A percentile compares a stretch with the other conserved stretches of the same genome.
Conservation (phyloP, 2,797 vertebrate species). For the Anabas testudineus region DNA sequence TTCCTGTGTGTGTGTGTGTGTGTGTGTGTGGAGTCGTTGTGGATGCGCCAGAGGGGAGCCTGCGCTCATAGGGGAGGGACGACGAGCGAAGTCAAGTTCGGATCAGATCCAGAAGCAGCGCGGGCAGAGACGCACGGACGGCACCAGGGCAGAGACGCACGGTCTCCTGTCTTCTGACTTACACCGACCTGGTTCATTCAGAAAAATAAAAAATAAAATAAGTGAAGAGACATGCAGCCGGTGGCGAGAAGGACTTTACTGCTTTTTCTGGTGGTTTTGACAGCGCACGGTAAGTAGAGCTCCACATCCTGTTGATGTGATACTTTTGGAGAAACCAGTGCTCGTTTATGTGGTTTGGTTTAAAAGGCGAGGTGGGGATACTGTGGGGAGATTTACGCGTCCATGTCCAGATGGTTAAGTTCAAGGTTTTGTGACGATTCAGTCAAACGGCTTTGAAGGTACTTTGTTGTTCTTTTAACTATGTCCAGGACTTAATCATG, state of each 20-base stretch:
- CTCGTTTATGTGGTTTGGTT: not conserved
- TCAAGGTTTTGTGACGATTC: not conserved
- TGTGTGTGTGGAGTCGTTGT: conserved; percentile 26
- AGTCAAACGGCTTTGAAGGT: not conserved
- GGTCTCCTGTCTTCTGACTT: conserved; percentile 18
- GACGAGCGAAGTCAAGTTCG: conserved; percentile 65
- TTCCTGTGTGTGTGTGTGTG: not conserved
- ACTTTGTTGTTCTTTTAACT: conserved; percentile 11
- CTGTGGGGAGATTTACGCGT: not conserved
- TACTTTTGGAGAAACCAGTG: not conserved
- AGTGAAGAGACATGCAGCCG: conserved; percentile 72
- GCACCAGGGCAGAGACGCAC: conserved; percentile 40
- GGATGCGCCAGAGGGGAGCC: conserved; percentile 62
- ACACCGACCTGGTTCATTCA: conserved; percentile 16
- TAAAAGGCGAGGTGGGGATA: not conserved
- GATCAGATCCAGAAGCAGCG: conserved; percentile 61
- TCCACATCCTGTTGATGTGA: not conserved
- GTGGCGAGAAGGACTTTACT: conserved; percentile 68
- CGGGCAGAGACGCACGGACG: conserved; percentile 46
- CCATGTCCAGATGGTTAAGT: not conserved
- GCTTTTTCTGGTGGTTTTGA: conserved; percentile 72
- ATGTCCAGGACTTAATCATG: too few species aligned
- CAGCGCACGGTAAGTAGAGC: conserved; percentile 73
- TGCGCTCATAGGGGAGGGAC: conserved; percentile 72
- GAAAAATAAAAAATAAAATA: conserved; percentile 18